Conservation (phyloP, 2,113 vertebrate genomes). For the Archilochus colubris region DNA sequence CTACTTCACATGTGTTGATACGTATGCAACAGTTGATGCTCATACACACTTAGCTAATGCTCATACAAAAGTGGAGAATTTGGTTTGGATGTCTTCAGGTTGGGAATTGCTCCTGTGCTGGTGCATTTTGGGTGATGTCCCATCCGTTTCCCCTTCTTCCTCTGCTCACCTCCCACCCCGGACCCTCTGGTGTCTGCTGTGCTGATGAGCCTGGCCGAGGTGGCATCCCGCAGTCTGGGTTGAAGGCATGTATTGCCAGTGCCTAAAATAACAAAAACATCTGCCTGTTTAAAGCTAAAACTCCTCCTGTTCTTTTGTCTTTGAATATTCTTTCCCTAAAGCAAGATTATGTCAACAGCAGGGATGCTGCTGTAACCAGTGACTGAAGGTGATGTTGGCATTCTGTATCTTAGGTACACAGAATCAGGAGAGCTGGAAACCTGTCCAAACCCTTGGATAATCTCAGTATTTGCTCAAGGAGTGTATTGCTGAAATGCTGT, state of each 20-base stretch:
- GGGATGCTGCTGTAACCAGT: neutral
- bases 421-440: neutral
- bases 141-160: no score
- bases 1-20: no score
- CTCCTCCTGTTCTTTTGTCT: neutral
- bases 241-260: neutral
- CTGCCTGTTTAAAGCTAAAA: no score
- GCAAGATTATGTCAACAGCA: no score
- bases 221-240: neutral
- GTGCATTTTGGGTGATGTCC: no score
- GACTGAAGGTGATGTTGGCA: rapidly evolving
- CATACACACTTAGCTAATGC: no score
- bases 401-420: neutral
- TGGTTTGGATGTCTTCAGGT: no score
- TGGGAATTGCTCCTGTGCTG: no score
- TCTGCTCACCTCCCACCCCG: no score
- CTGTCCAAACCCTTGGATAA: neutral
- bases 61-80: no score
- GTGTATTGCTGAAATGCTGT: neutral
- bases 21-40: no score
- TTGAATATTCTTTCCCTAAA: neutral
- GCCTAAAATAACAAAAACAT: neutral
- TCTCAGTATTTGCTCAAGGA: neutral
- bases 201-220: no score
- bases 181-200: neutral